These are phyloP conservation scores for Synergus gifuensis DNA, from an alignment of 2,888 invertebrate species.

Conservation along the genomic window DNA sequence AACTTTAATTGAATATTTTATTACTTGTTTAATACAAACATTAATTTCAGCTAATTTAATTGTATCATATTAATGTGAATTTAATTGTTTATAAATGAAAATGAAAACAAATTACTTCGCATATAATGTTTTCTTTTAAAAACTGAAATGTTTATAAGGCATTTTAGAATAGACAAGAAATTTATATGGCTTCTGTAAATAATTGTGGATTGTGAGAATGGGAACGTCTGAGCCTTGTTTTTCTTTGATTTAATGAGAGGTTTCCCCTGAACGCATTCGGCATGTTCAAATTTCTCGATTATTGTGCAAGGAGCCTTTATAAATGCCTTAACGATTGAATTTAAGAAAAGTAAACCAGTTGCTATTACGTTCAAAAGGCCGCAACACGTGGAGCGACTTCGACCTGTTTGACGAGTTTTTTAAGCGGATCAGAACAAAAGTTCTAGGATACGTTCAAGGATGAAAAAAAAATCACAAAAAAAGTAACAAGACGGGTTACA, in stretches of 20 bases:
- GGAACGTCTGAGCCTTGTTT: not conserved
- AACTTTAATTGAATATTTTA: not conserved
- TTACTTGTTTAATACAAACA: not conserved
- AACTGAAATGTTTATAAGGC: not conserved
- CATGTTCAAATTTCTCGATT: not conserved
- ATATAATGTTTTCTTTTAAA: not conserved
- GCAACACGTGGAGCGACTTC: constrained; percentile 12
- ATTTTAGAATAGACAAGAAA: not conserved
- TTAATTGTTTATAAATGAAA: no score
- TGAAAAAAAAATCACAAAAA: not conserved
- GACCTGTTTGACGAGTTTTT: constrained; percentile 32
- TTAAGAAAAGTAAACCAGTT: not conserved
- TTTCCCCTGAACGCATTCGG: no score
- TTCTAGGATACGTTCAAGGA: constrained; percentile 23
- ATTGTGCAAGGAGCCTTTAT: not conserved
- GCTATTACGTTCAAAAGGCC: not conserved
- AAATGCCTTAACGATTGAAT: not conserved
- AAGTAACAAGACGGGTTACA: not conserved
- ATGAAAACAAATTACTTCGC: not conserved
- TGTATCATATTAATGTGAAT: not conserved
- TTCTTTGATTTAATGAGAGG: not conserved
- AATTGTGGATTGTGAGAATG: not conserved
- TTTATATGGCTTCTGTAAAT: not conserved
- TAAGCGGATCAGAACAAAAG: not conserved
- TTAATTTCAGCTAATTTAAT: not conserved